A percentile compares a stretch with the other conserved stretches of the same genome.
These are phyloP conservation scores for Panulirus ornatus DNA, from an alignment of 1,140 invertebrate genomes.

Conservation along the genomic window DNA sequence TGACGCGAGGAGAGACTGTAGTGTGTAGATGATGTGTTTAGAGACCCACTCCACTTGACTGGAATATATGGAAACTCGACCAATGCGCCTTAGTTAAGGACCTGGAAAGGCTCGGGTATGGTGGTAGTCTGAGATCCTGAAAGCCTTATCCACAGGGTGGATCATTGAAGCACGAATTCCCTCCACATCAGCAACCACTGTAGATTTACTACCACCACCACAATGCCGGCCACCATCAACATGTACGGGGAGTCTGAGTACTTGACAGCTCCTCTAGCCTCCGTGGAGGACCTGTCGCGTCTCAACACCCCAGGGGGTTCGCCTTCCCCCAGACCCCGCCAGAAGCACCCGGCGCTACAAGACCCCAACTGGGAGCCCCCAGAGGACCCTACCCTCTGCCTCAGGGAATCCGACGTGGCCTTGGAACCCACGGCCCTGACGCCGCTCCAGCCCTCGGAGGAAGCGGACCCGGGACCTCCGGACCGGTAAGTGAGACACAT, in stretches of 20 bases:
- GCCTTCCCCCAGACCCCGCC: constrained; percentile 70
- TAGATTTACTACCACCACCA: background rate
- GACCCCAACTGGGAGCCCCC: constrained; percentile 74
- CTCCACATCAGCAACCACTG: no score
- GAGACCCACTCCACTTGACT: no score
- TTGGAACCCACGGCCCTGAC: constrained; percentile 53
- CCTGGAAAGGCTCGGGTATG: no score
- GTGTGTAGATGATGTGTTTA: background rate
- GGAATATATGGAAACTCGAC: no score
- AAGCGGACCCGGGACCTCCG: constrained; percentile 56
- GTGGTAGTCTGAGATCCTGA: no score
- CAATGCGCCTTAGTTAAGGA: no score
- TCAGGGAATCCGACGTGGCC: background rate
- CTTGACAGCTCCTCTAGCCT: constrained; percentile 75
- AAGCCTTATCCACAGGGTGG: no score
- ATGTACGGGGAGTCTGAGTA: constrained; percentile 68
- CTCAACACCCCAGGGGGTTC: constrained; percentile 76
- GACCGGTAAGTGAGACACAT: constrained; percentile 74
- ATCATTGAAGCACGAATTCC: no score
- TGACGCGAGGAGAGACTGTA: background rate
- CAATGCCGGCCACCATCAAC: constrained; percentile 65
- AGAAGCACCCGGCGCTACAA: constrained; percentile 67
- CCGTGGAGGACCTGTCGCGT: constrained; percentile 76
- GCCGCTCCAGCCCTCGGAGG: constrained; percentile 55
- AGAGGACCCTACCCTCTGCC: constrained; percentile 57